Evolutionary conservation across 2,888 invertebrate species (phyloP).

Genomic region (Tenthredo notha): DNA sequence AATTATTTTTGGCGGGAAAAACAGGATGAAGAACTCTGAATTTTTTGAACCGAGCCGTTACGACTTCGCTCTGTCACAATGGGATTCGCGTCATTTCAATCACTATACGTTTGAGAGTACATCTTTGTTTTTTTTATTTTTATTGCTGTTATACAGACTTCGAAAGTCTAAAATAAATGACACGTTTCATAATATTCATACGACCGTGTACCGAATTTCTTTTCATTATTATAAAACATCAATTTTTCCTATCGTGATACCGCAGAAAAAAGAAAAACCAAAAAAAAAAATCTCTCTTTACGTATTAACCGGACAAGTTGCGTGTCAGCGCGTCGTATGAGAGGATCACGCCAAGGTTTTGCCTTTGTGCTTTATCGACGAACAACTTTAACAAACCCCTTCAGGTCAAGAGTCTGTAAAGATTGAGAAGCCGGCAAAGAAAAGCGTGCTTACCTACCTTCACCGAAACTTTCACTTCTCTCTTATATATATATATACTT

Average conservation of each 20-base stretch:
- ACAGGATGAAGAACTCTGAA: background rate
- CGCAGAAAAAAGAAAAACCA: background rate
- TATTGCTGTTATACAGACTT: background rate
- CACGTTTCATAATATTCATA: background rate
- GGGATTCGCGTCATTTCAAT: background rate
- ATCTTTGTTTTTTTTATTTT: background rate
- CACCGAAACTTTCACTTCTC: background rate
- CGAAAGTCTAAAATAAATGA: background rate
- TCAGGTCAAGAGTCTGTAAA: conserved; percentile 45
- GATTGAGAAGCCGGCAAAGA: conserved; percentile 16
- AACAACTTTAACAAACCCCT: conserved; percentile 47
- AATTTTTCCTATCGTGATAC: conserved; percentile 14
- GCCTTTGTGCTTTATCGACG: conserved; percentile 46
- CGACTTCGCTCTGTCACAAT: background rate
- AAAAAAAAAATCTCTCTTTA: background rate
- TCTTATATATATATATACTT: no score
- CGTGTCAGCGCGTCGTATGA: conserved; percentile 65
- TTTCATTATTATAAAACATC: background rate
- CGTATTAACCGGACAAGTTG: conserved; percentile 53
- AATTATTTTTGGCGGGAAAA: conserved; percentile 40
- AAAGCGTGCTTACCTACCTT: conserved; percentile 15
- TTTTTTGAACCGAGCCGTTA: background rate
- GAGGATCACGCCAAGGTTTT: conserved; percentile 66
- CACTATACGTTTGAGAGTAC: background rate
- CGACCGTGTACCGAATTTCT: background rate